phyloP scores from a whole-genome alignment of 2,797 vertebrate genomes.

The Martes flavigula region DNA sequence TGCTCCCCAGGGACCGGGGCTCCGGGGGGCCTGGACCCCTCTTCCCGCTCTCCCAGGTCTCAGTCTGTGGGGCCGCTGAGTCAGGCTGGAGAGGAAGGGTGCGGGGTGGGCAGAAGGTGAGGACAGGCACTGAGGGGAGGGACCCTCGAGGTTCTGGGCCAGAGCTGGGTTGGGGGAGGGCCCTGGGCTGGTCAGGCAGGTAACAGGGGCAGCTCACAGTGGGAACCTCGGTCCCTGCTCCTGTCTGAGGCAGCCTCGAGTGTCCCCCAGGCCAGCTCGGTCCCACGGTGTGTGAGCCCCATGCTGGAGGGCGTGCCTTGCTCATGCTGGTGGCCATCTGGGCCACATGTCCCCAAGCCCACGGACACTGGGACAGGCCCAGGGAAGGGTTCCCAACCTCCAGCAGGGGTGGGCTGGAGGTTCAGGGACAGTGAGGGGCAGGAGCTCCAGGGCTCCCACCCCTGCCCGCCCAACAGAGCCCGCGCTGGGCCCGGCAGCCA shows the following conservation, averaged over 20 bases:
- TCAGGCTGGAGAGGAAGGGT: neutral
- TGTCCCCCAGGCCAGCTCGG: neutral
- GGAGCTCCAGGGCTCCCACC: neutral
- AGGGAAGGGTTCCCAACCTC: rapidly evolving
- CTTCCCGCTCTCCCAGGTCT: neutral
- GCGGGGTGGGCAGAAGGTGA: rapidly evolving
- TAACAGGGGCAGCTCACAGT: rapidly evolving
- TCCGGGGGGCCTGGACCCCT: rapidly evolving
- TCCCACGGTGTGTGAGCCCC: neutral
- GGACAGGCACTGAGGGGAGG: rapidly evolving
- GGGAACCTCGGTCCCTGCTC: neutral
- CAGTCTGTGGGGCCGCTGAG: rapidly evolving
- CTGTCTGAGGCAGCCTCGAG: too few relatives aligned
- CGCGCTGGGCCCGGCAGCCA: rapidly evolving
- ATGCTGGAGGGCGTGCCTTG: rapidly evolving
- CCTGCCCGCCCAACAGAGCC: rapidly evolving
- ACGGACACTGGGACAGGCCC: neutral
- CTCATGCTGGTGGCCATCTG: rapidly evolving
- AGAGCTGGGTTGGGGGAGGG: rapidly evolving
- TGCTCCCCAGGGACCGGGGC: neutral
- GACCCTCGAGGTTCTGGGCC: rapidly evolving
- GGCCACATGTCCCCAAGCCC: rapidly evolving
- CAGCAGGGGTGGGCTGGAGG: rapidly evolving
- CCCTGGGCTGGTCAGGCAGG: neutral
- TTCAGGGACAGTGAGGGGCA: neutral